phyloP scores from a whole-genome alignment of 2,888 invertebrate genomes.

The Dicroscelio sp. region DNA sequence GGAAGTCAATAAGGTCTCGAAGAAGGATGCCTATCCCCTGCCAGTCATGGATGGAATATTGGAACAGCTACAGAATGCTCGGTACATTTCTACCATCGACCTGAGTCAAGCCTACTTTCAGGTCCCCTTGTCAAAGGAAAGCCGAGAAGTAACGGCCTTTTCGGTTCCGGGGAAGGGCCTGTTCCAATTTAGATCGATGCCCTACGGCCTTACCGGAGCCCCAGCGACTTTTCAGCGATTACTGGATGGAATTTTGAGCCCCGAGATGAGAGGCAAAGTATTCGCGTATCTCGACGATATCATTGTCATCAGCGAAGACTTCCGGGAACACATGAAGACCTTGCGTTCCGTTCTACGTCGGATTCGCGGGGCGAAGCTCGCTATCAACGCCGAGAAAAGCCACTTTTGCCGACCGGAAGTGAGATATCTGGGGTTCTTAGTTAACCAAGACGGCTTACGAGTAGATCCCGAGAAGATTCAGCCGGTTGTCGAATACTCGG shows the following conservation, averaged over 20 bases:
- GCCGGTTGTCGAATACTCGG: neutral
- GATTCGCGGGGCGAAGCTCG: neutral
- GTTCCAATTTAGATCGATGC: conserved; percentile 78
- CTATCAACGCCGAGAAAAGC: conserved; percentile 20
- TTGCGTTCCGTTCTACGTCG: neutral
- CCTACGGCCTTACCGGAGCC: conserved; percentile 68
- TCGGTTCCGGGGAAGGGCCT: conserved; percentile 34
- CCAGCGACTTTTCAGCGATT: conserved; percentile 82
- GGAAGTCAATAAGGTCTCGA: conserved; percentile 72
- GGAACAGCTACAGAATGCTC: conserved; percentile 15
- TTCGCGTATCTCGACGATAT: conserved; percentile 80
- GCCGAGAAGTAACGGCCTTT: conserved; percentile 81
- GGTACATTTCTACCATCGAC: conserved; percentile 73
- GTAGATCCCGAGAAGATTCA: conserved; percentile 57
- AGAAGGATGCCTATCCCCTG: conserved; percentile 53
- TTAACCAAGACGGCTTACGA: conserved; percentile 82
- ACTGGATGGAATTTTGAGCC: conserved; percentile 80
- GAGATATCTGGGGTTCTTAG: conserved; percentile 86
- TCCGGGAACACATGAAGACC: conserved; percentile 2
- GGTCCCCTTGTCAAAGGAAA: conserved; percentile 56
- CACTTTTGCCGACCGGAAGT: conserved; percentile 80
- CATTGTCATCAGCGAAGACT: conserved; percentile 58
- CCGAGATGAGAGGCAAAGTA: conserved; percentile 64
- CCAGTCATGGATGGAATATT: conserved; percentile 34
- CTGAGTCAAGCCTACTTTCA: conserved; percentile 73